These are phyloP conservation scores for Anarsia innoxiella DNA, from an alignment of 2,888 invertebrate genomes.

Conservation along the genomic window DNA sequence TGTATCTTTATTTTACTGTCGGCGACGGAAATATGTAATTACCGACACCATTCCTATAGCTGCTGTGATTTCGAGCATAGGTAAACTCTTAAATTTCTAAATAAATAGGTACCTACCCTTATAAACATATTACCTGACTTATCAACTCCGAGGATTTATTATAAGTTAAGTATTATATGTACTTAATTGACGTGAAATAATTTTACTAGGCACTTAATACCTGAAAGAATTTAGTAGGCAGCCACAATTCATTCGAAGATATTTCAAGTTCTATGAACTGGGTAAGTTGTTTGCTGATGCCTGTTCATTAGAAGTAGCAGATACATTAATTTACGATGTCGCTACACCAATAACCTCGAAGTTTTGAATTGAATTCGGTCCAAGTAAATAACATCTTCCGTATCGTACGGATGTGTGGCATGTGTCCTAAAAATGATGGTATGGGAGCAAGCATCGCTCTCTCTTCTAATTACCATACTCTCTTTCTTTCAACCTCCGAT, in stretches of 20 bases:
- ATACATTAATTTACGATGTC: constrained; percentile 45
- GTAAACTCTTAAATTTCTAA: too few species aligned
- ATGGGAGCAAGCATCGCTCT: constrained; percentile 6
- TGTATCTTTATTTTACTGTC: constrained; percentile 44
- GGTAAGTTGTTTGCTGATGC: too few species aligned
- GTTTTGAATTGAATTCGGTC: constrained; percentile 59
- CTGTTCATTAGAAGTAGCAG: constrained; percentile 28
- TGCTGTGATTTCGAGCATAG: constrained; percentile 36
- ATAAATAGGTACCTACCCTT: too few species aligned
- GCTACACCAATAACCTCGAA: constrained; percentile 47
- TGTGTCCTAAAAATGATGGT: constrained; percentile 37
- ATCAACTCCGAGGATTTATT: too few species aligned
- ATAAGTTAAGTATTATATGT: too few species aligned
- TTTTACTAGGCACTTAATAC: too few species aligned
- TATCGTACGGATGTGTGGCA: constrained; percentile 46
- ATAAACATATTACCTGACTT: too few species aligned
- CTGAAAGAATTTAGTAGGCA: too few species aligned
- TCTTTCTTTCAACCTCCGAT: constrained; percentile 17
- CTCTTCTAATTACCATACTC: constrained; percentile 16
- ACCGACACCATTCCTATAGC: constrained; percentile 25
- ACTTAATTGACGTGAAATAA: too few species aligned
- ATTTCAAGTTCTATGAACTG: too few species aligned
- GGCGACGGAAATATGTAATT: constrained; percentile 49
- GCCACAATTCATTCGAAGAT: too few species aligned
- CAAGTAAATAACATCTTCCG: constrained; percentile 60